Percentiles rank a stretch among this genome's conserved stretches.
Conservation (phyloP, 2,797 vertebrate species). For the Ciconia nigra region DNA sequence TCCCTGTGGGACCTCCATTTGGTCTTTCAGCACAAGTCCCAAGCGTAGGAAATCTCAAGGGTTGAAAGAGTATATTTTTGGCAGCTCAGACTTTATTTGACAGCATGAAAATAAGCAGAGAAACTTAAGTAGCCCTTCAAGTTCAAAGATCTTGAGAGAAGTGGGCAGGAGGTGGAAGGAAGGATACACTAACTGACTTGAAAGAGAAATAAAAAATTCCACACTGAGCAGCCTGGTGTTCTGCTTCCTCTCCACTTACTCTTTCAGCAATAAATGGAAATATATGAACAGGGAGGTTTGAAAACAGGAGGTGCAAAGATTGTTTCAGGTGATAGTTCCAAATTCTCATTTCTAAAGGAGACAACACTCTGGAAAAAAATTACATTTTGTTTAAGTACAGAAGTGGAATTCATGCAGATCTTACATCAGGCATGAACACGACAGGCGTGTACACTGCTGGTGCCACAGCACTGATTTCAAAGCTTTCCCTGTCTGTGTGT, state of each 20-base stretch:
- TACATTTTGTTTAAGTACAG: not conserved
- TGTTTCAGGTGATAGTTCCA: not conserved
- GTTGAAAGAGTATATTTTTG: not conserved
- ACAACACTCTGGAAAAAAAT: not conserved
- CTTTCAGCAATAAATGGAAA: not conserved
- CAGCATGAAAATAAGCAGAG: constrained; percentile 36
- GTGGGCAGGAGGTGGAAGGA: constrained; percentile 7
- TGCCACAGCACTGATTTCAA: not conserved
- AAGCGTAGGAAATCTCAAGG: not conserved
- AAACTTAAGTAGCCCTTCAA: not conserved
- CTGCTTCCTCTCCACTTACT: not conserved
- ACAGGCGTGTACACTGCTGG: not conserved
- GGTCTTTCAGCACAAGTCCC: not conserved
- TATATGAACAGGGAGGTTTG: not conserved
- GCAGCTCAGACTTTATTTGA: not conserved
- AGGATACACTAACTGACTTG: constrained; percentile 17
- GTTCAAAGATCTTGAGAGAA: constrained; percentile 36
- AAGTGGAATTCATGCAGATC: not conserved
- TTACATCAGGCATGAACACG: not conserved
- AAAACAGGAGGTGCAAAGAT: not conserved
- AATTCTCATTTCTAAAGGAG: not conserved
- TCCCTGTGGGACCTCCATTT: not conserved
- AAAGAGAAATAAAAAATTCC: constrained; percentile 23
- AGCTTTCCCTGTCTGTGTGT: not conserved
- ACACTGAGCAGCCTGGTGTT: not conserved